Evolutionary conservation across 2,888 invertebrate species (phyloP).

Genomic region (Pecten maximus): DNA sequence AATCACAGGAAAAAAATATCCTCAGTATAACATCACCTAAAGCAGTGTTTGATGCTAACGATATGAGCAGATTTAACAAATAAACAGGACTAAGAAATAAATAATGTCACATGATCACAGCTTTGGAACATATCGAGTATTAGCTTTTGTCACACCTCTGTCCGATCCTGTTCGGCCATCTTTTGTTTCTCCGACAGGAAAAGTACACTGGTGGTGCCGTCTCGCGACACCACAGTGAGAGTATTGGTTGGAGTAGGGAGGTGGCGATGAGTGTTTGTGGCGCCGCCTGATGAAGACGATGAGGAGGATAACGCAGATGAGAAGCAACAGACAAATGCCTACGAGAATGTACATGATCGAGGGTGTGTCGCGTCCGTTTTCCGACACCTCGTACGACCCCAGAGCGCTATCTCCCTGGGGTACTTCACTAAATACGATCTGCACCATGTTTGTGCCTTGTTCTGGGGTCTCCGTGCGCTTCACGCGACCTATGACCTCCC

Average conservation of each 20-base stretch:
- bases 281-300: constrained; percentile 68
- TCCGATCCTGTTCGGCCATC: constrained; percentile 8
- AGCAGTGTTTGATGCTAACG: neutral
- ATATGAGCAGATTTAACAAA: neutral
- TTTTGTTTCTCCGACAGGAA: constrained; percentile 48
- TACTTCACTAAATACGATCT: constrained; percentile 62
- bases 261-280: constrained; percentile 71
- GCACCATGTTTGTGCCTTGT: constrained; percentile 77
- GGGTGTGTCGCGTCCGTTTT: constrained; percentile 57
- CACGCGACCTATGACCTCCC: constrained; percentile 3
- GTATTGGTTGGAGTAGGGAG: constrained; percentile 74
- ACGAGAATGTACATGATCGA: constrained; percentile 71
- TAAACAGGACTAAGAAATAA: neutral
- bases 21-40: neutral
- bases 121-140: constrained; percentile 18
- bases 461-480: constrained; percentile 49
- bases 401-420: constrained; percentile 54
- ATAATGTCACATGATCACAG: constrained; percentile 30
- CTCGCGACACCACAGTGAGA: constrained; percentile 69
- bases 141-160: neutral
- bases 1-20: neutral
- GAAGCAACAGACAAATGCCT: constrained; percentile 66
- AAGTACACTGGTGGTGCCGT: constrained; percentile 57
- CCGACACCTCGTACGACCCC: constrained; percentile 61
- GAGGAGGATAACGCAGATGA: constrained; percentile 65